Conservation (phyloP, 2,888 invertebrate species). For the Phyto melanocephala region DNA sequence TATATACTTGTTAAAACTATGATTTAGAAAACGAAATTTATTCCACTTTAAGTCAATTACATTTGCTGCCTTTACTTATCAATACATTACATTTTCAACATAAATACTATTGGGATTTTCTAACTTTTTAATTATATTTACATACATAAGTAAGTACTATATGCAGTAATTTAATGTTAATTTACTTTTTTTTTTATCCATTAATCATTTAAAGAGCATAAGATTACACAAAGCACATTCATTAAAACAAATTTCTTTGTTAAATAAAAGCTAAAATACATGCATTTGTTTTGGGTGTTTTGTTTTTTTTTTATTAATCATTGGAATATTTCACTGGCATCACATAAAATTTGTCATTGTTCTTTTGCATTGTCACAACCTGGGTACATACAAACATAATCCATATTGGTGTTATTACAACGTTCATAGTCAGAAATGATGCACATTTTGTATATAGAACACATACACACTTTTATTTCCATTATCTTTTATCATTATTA, state of each 20-base stretch:
- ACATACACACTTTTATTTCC: no score
- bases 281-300: slow-evolving; percentile 38
- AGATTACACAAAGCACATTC: slow-evolving; percentile 30
- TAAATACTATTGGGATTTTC: no score
- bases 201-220: slow-evolving; percentile 42
- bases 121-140: slow-evolving; percentile 2
- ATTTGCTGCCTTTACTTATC: background rate
- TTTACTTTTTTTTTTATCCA: background rate
- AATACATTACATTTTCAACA: slow-evolving; percentile 29
- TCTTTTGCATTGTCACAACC: background rate
- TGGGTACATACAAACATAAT: background rate
- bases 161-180: slow-evolving; percentile 14
- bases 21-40: no score
- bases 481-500: no score
- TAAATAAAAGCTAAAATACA: slow-evolving; percentile 53
- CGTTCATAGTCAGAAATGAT: background rate
- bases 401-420: background rate
- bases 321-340: slow-evolving; percentile 23
- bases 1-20: no score
- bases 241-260: slow-evolving; percentile 37
- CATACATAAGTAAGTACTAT: background rate
- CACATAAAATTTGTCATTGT: background rate
- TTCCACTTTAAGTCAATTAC: slow-evolving; percentile 3
- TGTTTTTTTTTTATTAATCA: slow-evolving; percentile 18
- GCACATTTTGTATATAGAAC: slow-evolving; percentile 25